Evolutionary conservation across 2,797 vertebrate species (phyloP), one percentile per base, ranked within the genome.

Genomic region (Pseudomugil tenellus): DNA sequence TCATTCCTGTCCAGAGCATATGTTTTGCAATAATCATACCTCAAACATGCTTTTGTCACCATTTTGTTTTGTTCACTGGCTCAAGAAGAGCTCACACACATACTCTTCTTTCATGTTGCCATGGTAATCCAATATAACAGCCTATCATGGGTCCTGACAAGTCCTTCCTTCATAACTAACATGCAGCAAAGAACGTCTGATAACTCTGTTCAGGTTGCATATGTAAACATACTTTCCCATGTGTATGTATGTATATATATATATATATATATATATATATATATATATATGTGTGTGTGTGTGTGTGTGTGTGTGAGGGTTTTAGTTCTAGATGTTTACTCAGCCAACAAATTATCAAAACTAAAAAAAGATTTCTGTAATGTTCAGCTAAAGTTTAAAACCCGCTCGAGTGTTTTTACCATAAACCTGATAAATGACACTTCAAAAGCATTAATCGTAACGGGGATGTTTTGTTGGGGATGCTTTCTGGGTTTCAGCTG

Each of bases 81-180:
- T 17, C 10, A 28, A n/a, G n/a, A n/a, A n/a, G n/a, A n/a, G n/a
- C n/a, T n/a, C n/a, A n/a, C n/a, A n/a, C n/a, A n/a, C n/a, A n/a
- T n/a, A n/a, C n/a, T n/a, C n/a, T n/a, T n/a, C n/a, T n/a, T n/a
- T n/a, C n/a, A n/a, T 89, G 85, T 67, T 94, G 70, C 89, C 91
- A 28, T 88, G 90, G 89, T 83, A 92, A 65, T 81, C 87, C 53
- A 92, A 91, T 3, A 80, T 90, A 70, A 74, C 79, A 3, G 72
- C 80, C 0, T 90, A 91, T 54, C 70, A 79, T 88, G 77, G 88
- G 88, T n/a, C 86, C 90, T 26, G 88, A 91, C 69, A 92, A 91
- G 72, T 90, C 76, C 83, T 63, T 81, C 87, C 10, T 92, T 93
- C 69, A 90, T 91, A 13, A 81, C 92, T 1, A 28, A 57, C 59